These are phyloP conservation scores for Nomada ferruginata DNA, from an alignment of 2,888 invertebrate species.

Conservation along the genomic window DNA sequence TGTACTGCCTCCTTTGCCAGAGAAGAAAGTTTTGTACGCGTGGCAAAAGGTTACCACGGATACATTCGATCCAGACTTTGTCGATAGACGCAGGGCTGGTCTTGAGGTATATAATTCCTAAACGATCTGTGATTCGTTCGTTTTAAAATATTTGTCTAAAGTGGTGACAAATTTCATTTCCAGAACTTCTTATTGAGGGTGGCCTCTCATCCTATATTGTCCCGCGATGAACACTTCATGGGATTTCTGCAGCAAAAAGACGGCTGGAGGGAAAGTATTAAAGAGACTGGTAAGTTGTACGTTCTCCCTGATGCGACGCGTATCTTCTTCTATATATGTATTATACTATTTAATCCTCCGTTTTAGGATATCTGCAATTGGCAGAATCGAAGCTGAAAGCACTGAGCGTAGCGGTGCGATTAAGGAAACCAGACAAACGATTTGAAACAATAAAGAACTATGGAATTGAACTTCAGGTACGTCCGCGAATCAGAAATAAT, in stretches of 20 bases:
- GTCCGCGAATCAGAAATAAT: slow-evolving; percentile 61
- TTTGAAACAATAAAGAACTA: slow-evolving; percentile 92
- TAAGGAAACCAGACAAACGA: slow-evolving; percentile 90
- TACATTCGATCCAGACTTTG: slow-evolving; percentile 93
- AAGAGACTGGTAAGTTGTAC: slow-evolving; percentile 87
- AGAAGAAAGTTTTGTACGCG: slow-evolving; percentile 90
- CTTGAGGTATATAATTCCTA: slow-evolving; percentile 86
- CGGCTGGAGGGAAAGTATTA: slow-evolving; percentile 91
- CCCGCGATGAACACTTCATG: slow-evolving; percentile 91
- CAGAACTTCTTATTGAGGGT: slow-evolving; percentile 91
- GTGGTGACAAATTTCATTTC: slow-evolving; percentile 26
- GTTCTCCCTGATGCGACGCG: not conserved
- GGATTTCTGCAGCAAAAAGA: slow-evolving; percentile 92
- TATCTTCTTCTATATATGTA: not conserved
- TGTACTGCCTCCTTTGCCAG: slow-evolving; percentile 92
- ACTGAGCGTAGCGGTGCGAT: slow-evolving; percentile 89
- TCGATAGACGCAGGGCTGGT: slow-evolving; percentile 92
- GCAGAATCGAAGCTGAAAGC: slow-evolving; percentile 93
- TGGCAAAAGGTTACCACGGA: slow-evolving; percentile 92
- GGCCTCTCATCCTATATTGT: slow-evolving; percentile 90
- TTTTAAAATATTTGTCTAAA: not conserved
- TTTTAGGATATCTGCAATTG: slow-evolving; percentile 89
- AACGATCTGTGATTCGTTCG: not conserved
- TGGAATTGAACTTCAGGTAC: slow-evolving; percentile 89
- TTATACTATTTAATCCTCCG: slow-evolving; percentile 20